Percentiles rank a stretch among this genome's conserved stretches.
Evolutionary conservation across 2,797 vertebrate genomes (phyloP).

Genomic region (Otus scops): DNA sequence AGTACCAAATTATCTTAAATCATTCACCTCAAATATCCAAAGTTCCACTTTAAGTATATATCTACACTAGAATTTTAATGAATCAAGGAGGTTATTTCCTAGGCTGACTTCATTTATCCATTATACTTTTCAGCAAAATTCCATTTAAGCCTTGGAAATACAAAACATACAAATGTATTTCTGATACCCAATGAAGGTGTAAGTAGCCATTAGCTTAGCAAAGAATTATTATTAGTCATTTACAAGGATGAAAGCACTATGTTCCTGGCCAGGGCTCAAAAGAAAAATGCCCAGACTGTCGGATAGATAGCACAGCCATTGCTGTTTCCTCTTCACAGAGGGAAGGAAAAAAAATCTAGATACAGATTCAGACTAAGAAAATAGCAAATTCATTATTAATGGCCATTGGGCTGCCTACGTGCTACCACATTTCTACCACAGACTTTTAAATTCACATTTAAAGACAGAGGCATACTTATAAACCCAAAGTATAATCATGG

Average conservation of each 20-base stretch:
- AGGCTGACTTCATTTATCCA: background rate
- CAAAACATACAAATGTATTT: background rate
- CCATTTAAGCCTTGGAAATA: background rate
- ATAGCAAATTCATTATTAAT: conserved; percentile 12
- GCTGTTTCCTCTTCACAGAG: background rate
- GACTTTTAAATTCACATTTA: background rate
- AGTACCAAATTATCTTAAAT: background rate
- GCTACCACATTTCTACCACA: background rate
- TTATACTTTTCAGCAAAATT: conserved; percentile 1
- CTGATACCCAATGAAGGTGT: background rate
- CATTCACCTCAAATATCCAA: background rate
- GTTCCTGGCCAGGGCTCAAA: background rate
- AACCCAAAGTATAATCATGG: background rate
- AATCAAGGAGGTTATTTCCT: background rate
- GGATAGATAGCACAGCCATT: background rate
- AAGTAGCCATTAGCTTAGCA: background rate
- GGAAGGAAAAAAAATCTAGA: background rate
- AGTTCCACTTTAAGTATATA: background rate
- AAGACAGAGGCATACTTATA: background rate
- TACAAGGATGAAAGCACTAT: conserved; percentile 1
- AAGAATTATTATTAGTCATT: background rate
- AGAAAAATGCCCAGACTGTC: background rate
- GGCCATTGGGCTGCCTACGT: background rate
- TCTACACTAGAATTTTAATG: background rate
- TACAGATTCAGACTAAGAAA: conserved; percentile 11